These are phyloP conservation scores for Macropodus opercularis DNA, from an alignment of 2,797 vertebrate species.

Conservation along the genomic window DNA sequence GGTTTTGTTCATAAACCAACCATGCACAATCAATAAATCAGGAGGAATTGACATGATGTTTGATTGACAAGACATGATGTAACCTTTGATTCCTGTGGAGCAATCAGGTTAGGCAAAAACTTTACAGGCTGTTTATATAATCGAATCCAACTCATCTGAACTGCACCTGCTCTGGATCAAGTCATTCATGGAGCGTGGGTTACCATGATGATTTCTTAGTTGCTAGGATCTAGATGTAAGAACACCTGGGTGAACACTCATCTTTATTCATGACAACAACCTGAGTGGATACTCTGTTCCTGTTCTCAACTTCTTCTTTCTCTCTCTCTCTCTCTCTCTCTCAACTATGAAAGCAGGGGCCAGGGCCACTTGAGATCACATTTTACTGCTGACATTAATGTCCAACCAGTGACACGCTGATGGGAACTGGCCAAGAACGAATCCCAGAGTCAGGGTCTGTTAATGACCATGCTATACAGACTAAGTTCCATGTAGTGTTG, in stretches of 20 bases:
- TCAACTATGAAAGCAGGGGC: conserved; percentile 24
- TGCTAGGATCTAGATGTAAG: neutral
- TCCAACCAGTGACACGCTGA: conserved; percentile 41
- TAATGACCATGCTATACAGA: conserved; percentile 4
- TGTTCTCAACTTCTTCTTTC: conserved; percentile 23
- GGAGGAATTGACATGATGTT: neutral
- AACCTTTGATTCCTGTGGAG: neutral
- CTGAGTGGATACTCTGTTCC: conserved; percentile 3
- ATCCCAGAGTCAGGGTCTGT: conserved; percentile 24
- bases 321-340: conserved; percentile 30
- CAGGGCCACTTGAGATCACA: conserved; percentile 50
- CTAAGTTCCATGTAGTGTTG: neutral
- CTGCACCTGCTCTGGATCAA: neutral
- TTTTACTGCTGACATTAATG: conserved; percentile 61
- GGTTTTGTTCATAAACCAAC: neutral
- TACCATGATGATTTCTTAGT: neutral
- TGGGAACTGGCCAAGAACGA: conserved; percentile 28
- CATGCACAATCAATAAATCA: neutral
- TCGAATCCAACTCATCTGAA: neutral
- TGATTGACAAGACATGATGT: neutral
- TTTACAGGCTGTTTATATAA: neutral
- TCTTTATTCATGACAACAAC: conserved; percentile 1
- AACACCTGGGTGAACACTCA: neutral
- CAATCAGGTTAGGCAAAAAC: neutral
- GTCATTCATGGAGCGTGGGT: neutral